Conservation (phyloP, 2,797 vertebrate species). For the Todus mexicanus region DNA sequence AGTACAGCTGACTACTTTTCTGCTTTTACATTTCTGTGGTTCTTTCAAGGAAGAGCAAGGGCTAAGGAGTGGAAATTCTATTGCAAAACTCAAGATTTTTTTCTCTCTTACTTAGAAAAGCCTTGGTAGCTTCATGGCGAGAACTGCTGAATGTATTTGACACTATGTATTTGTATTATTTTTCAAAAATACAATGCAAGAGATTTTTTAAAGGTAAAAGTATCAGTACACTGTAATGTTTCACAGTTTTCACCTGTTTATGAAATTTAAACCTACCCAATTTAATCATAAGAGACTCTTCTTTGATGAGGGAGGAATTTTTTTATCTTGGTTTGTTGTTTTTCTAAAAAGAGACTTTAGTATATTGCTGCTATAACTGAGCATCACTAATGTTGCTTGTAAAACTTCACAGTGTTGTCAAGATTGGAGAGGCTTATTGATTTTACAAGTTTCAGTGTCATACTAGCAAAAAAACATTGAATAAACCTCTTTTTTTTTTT, state of each 20-base stretch:
- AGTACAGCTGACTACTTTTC: background rate
- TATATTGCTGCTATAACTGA: background rate
- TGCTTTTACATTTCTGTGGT: background rate
- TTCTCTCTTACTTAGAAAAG: background rate
- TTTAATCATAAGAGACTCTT: background rate
- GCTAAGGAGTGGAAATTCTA: background rate
- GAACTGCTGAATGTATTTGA: background rate
- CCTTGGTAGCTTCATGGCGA: background rate
- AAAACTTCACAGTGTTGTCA: background rate
- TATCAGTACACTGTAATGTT: background rate
- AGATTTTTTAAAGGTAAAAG: background rate
- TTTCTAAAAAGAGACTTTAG: background rate
- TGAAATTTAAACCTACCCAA: background rate
- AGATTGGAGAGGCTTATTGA: background rate
- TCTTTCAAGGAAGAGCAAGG: background rate
- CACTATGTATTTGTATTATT: background rate
- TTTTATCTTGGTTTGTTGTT: background rate
- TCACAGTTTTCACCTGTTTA: background rate
- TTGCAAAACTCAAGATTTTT: background rate
- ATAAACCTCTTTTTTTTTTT: background rate
- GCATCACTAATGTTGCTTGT: background rate
- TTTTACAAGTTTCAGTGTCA: background rate
- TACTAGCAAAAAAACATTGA: background rate
- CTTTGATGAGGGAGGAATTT: background rate
- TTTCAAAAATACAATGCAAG: background rate